Conservation (phyloP, 2,888 invertebrate species). For the Sepiola atlantica region DNA sequence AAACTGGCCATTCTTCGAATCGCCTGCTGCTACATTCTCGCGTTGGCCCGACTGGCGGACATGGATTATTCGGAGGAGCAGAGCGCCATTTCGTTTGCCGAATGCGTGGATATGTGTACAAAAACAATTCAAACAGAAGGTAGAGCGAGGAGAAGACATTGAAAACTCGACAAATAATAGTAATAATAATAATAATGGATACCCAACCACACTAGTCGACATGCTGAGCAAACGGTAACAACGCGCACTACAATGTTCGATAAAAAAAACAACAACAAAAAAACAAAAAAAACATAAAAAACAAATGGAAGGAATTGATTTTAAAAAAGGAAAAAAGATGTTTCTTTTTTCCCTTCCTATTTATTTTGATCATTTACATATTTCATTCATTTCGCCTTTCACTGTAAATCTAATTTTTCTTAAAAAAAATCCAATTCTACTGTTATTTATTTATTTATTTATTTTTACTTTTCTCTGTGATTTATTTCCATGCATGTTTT, state of each 20-base stretch:
- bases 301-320: not conserved
- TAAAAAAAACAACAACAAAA: not conserved
- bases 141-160: conserved; percentile 82
- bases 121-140: conserved; percentile 93
- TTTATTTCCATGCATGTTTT: not conserved
- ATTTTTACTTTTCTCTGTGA: not conserved
- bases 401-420: conserved; percentile 32
- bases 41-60: conserved; percentile 86
- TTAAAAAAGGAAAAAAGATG: not conserved
- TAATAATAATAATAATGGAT: not conserved
- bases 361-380: not conserved
- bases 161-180: conserved; percentile 49
- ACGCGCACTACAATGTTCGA: not conserved
- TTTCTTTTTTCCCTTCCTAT: conserved; percentile 11
- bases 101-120: conserved; percentile 91
- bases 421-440: not conserved
- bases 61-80: conserved; percentile 81
- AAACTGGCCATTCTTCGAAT: conserved; percentile 93
- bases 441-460: not conserved
- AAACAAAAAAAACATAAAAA: not conserved
- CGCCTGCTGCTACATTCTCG: conserved; percentile 93
- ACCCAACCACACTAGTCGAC: not conserved
- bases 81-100: conserved; percentile 80
- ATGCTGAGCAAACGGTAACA: not conserved
- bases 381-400: not conserved